Evolutionary conservation across 2,888 invertebrate species (phyloP).

Genomic region (Altica lythri): DNA sequence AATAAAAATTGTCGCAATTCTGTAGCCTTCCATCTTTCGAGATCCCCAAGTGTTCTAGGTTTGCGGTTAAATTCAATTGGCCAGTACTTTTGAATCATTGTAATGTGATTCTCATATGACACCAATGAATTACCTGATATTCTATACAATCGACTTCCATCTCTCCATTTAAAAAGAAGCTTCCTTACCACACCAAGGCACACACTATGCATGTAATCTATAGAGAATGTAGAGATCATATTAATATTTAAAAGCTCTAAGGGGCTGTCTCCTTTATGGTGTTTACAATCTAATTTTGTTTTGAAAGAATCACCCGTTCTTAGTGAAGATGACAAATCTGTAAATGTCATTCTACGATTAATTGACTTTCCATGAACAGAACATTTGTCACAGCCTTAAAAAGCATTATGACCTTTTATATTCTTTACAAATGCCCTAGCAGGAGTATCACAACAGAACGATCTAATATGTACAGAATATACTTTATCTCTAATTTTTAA

Average conservation of each 20-base stretch:
- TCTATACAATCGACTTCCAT: constrained; percentile 9
- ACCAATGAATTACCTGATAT: not conserved
- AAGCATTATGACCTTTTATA: not conserved
- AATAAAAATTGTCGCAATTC: constrained; percentile 38
- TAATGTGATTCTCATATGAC: not conserved
- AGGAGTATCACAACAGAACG: not conserved
- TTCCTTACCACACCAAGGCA: constrained; percentile 15
- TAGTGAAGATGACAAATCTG: not conserved
- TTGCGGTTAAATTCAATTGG: constrained; percentile 40
- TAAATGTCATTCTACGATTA: constrained; percentile 3
- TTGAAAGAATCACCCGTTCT: constrained; percentile 8
- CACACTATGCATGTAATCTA: constrained; percentile 17
- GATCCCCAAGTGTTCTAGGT: constrained; percentile 33
- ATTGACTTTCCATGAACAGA: too few species aligned
- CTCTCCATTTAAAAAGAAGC: constrained; percentile 11
- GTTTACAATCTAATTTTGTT: not conserved
- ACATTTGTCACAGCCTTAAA: constrained; percentile 6
- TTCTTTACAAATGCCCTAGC: not conserved
- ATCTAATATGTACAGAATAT: too few species aligned
- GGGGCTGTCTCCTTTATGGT: not conserved
- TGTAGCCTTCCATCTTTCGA: constrained; percentile 39
- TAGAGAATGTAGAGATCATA: constrained; percentile 1
- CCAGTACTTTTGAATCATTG: constrained; percentile 12
- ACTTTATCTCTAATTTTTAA: too few species aligned
- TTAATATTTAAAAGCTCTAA: not conserved